Percentiles rank a stretch among this genome's conserved stretches.
Evolutionary conservation across 1,140 invertebrate species (phyloP).

Genomic region (Aricia agestis): DNA sequence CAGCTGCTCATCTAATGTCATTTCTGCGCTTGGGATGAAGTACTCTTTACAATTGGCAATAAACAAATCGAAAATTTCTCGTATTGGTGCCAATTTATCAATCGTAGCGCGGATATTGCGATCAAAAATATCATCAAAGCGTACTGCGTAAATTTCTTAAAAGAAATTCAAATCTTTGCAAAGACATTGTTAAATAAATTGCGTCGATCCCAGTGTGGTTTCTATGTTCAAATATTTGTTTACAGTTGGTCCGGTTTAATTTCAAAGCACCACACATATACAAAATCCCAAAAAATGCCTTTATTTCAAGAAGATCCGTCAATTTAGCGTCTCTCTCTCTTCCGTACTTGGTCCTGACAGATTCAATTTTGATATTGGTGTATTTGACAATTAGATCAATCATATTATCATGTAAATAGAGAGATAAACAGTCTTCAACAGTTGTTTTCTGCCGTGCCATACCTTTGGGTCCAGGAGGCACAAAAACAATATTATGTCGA

Average conservation of each 20-base stretch:
- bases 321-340: constrained; percentile 1
- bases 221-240: constrained; percentile 21
- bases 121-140: constrained; percentile 18
- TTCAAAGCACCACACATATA: background rate
- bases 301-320: constrained; percentile 6
- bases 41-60: background rate
- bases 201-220: constrained; percentile 20
- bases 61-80: constrained; percentile 26
- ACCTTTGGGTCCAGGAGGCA: constrained; percentile 11
- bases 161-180: constrained; percentile 20
- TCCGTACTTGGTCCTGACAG: background rate
- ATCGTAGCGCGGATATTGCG: constrained; percentile 6
- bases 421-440: constrained; percentile 6
- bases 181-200: constrained; percentile 21
- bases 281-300: background rate
- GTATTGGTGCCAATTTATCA: constrained; percentile 21
- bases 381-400: constrained; percentile 8
- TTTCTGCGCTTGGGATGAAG: background rate
- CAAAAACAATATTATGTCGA: constrained; percentile 16
- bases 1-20: constrained; percentile 36
- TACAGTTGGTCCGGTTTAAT: background rate
- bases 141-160: constrained; percentile 5
- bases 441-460: background rate
- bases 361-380: constrained; percentile 9
- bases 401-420: constrained; percentile 9